Percentiles rank a stretch among this genome's conserved stretches.
phyloP scores from a whole-genome alignment of 2,797 vertebrate species.

The Vultur gryphus region DNA sequence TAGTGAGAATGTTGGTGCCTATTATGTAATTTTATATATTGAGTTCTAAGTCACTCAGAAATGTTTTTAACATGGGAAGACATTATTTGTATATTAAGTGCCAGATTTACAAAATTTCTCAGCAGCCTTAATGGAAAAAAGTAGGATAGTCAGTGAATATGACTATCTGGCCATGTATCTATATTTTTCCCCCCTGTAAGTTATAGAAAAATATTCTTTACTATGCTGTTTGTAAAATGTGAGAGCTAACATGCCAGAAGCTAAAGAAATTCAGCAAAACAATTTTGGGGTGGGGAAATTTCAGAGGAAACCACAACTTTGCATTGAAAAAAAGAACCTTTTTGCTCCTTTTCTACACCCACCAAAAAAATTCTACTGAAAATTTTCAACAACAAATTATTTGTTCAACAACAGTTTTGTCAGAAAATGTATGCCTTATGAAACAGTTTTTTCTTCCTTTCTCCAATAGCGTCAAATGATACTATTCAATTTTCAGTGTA shows the following conservation, averaged over 20 bases:
- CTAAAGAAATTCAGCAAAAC: neutral
- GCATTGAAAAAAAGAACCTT: neutral
- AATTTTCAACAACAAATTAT: neutral
- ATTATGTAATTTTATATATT: neutral
- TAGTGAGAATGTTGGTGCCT: neutral
- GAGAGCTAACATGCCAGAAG: neutral
- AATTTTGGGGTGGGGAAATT: neutral
- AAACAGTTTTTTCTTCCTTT: neutral
- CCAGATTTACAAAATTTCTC: neutral
- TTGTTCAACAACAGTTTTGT: neutral
- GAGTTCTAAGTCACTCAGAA: neutral
- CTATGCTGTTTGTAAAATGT: neutral
- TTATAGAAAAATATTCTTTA: neutral
- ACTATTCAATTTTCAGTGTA: neutral
- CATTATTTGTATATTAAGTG: neutral
- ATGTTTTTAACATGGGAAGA: neutral
- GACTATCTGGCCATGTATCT: neutral
- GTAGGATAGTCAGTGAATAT: neutral
- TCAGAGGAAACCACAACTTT: neutral
- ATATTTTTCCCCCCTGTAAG: accelerated
- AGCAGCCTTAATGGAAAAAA: neutral
- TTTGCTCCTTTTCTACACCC: neutral
- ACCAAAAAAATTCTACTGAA: neutral
- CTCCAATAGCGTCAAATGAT: neutral
- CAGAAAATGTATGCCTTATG: neutral